phyloP scores from a whole-genome alignment of 2,797 vertebrate genomes.

The Microctenopoma lineatum region DNA sequence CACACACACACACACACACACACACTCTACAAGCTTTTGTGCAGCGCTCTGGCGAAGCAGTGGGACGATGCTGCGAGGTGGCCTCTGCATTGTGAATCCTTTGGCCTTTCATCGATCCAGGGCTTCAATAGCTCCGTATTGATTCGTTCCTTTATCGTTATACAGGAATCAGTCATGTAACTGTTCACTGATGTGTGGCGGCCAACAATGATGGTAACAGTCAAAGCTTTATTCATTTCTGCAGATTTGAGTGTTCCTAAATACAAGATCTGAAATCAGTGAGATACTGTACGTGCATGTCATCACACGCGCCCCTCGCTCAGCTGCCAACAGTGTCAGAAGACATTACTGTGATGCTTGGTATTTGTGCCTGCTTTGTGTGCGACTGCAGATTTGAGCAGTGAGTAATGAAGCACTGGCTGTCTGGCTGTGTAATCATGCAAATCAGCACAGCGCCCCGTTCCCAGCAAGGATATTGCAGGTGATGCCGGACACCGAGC shows the following conservation, averaged over 20 bases:
- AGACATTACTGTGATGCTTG: conserved; percentile 51
- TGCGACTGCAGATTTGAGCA: background rate
- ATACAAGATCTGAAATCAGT: conserved; percentile 8
- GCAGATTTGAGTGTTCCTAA: conserved; percentile 28
- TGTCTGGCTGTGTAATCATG: conserved; percentile 75
- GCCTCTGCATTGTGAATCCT: conserved; percentile 63
- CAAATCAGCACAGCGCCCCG: conserved; percentile 66
- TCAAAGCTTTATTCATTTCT: conserved; percentile 25
- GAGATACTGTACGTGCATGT: conserved; percentile 7
- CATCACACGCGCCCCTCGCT: conserved; percentile 18
- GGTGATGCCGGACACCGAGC: conserved; percentile 45
- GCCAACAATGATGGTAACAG: conserved; percentile 22
- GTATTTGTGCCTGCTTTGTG: conserved; percentile 16
- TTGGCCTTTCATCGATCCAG: conserved; percentile 65
- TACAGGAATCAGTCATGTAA: conserved; percentile 66
- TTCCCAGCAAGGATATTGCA: conserved; percentile 55
- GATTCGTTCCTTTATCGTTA: conserved; percentile 63
- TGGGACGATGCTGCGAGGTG: conserved; percentile 36
- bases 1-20: conserved; percentile 4
- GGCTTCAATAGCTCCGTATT: conserved; percentile 64
- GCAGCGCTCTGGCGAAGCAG: conserved; percentile 41
- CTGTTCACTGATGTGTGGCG: conserved; percentile 38
- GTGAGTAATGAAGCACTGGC: conserved; percentile 63
- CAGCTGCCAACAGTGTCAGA: conserved; percentile 49
- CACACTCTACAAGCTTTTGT: conserved; percentile 48